phyloP scores from a whole-genome alignment of 2,888 invertebrate species.

The Peribatodes rhomboidaria region DNA sequence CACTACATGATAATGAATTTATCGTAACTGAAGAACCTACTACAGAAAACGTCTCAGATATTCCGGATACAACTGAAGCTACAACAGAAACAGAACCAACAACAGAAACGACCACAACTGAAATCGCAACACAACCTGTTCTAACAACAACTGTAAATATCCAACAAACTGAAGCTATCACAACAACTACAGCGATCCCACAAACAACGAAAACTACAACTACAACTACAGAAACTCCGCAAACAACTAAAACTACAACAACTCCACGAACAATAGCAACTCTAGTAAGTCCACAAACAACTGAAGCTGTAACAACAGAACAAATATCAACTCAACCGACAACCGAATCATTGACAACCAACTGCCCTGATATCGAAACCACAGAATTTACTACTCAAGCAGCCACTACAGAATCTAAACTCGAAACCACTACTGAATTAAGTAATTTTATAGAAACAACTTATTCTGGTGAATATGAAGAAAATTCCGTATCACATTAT shows the following conservation, averaged over 20 bases:
- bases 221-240: neutral
- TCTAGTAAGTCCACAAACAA: neutral
- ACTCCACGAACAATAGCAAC: neutral
- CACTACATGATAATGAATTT: neutral
- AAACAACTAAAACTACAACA: conserved; percentile 2
- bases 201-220: neutral
- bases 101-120: conserved; percentile 12
- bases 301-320: neutral
- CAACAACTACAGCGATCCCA: neutral
- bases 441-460: conserved; percentile 13
- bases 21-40: conserved; percentile 11
- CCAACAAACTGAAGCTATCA: neutral
- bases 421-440: neutral
- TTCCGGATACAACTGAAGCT: conserved; percentile 8
- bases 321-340: no score
- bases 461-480: neutral
- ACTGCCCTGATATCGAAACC: no score
- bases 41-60: neutral
- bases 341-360: neutral
- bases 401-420: neutral
- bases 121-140: neutral
- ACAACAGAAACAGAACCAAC: conserved; percentile 10
- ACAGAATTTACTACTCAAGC: neutral
- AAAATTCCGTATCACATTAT: neutral
- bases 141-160: neutral